Conservation (phyloP, 35 echinoderm and acorn worm genomes). For the Chiridota heheva region DNA sequence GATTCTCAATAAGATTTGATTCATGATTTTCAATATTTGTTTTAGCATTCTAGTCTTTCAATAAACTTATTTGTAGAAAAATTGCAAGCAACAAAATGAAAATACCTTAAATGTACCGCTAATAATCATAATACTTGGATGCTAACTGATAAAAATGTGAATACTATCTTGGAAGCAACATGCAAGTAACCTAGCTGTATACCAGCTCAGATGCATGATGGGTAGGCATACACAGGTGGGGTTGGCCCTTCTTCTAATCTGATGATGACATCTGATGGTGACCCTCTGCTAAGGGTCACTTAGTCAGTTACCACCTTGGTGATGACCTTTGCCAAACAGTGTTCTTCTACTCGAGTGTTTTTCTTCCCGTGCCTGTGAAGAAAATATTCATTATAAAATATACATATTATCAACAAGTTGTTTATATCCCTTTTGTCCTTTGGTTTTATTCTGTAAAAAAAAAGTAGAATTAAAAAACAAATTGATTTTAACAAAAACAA, state of each 20-base stretch:
- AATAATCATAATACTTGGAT: too few relatives aligned
- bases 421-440: neutral
- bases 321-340: slow-evolving; percentile 83
- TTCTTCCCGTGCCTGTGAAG: slow-evolving; percentile 63
- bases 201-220: too few relatives aligned
- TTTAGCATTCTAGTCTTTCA: too few relatives aligned
- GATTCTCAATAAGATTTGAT: too few relatives aligned
- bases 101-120: too few relatives aligned
- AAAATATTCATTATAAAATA: neutral
- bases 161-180: too few relatives aligned
- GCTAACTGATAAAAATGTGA: too few relatives aligned
- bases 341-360: slow-evolving; percentile 61
- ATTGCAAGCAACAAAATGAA: too few relatives aligned
- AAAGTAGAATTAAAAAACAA: neutral
- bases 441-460: neutral
- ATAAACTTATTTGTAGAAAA: too few relatives aligned
- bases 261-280: neutral
- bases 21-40: too few relatives aligned
- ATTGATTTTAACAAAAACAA: neutral
- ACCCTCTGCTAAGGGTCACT: neutral
- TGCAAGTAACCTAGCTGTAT: too few relatives aligned
- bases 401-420: neutral
- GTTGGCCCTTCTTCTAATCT: neutral
- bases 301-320: slow-evolving; percentile 60
- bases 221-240: too few relatives aligned